Evolutionary conservation across 2,113 vertebrate genomes (phyloP).

Genomic region (Aptenodytes forsteri): DNA sequence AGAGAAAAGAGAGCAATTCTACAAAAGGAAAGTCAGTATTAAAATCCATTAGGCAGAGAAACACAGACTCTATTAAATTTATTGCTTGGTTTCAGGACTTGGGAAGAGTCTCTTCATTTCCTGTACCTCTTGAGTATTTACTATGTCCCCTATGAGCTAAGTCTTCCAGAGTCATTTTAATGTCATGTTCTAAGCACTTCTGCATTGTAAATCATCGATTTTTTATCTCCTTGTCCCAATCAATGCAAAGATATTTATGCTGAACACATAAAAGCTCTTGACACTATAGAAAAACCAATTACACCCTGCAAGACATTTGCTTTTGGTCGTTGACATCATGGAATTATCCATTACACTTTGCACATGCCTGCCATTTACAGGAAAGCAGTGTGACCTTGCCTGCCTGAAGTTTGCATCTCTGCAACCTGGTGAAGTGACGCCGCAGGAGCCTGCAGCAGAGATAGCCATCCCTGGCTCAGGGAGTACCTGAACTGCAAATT

Average conservation of each 20-base stretch:
- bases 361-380: conserved; percentile 49
- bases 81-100: conserved; percentile 50
- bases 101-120: conserved; percentile 62
- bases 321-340: conserved; percentile 49
- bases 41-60: conserved; percentile 41
- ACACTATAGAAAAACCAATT: conserved; percentile 67
- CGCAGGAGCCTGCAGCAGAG: neutral
- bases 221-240: conserved; percentile 70
- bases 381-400: conserved; percentile 48
- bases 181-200: conserved; percentile 46
- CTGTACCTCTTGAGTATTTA: conserved; percentile 62
- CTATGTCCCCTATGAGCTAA: conserved; percentile 52
- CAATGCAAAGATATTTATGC: conserved; percentile 73
- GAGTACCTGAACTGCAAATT: neutral
- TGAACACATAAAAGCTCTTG: conserved; percentile 73
- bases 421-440: neutral
- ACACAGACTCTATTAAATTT: conserved; percentile 43
- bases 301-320: conserved; percentile 35
- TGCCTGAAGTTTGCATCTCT: neutral
- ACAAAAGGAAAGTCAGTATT: neutral
- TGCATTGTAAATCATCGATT: conserved; percentile 63
- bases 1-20: neutral
- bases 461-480: neutral
- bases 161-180: conserved; percentile 69
- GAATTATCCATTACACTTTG: conserved; percentile 59